phyloP scores from a whole-genome alignment of 2,888 invertebrate species.

The Drosophila anomelani region DNA sequence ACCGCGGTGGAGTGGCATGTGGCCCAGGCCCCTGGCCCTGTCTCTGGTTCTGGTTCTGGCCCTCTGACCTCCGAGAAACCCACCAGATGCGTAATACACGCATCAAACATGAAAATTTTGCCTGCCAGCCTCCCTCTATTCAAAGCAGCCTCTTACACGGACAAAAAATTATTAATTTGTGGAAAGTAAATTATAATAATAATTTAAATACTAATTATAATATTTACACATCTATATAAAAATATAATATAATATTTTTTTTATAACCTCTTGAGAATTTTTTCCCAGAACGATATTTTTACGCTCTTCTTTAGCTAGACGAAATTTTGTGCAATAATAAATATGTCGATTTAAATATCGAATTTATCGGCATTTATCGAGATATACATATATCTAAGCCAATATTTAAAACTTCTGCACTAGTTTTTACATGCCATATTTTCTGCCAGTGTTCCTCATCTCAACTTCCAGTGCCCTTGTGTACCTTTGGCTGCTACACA shows the following conservation, averaged over 20 bases:
- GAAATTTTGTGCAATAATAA: no score
- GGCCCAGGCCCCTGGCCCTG: constrained; percentile 21
- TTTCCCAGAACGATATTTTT: no score
- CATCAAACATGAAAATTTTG: constrained; percentile 72
- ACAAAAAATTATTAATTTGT: background rate
- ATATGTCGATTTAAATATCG: no score
- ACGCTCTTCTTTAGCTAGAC: no score
- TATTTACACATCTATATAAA: no score
- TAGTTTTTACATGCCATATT: background rate
- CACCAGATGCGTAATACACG: constrained; percentile 76
- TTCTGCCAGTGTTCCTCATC: constrained; percentile 20
- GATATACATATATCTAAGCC: no score
- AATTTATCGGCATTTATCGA: no score
- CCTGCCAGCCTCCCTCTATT: constrained; percentile 22
- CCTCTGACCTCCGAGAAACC: constrained; percentile 60
- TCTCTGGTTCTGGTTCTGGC: background rate
- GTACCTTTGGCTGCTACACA: constrained; percentile 65
- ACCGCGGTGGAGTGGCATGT: constrained; percentile 49
- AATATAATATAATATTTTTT: background rate
- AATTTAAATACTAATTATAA: background rate
- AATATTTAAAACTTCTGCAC: no score
- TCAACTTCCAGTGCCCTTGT: constrained; percentile 27
- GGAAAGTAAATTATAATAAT: background rate
- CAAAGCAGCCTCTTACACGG: constrained; percentile 8
- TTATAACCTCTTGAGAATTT: no score